Conservation (phyloP, 2,888 invertebrate genomes). For the Nemotelus nigrinus region DNA sequence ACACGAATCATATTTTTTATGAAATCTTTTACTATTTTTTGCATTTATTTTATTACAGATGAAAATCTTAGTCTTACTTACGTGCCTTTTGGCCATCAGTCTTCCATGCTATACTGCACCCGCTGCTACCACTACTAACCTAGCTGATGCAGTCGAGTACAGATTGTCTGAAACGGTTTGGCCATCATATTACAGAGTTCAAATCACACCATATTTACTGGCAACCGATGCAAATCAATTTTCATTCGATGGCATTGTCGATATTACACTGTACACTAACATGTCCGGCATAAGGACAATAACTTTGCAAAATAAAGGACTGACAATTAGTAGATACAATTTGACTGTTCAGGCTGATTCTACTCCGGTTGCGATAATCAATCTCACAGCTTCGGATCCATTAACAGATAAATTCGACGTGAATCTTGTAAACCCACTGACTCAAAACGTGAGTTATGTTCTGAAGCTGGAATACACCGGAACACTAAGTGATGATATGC, state of each 20-base stretch:
- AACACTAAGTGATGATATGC: conserved; percentile 67
- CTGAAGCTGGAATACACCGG: conserved; percentile 66
- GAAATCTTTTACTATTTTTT: background rate
- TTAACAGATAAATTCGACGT: conserved; percentile 65
- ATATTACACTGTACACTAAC: conserved; percentile 66
- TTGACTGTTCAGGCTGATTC: conserved; percentile 54
- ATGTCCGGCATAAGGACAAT: conserved; percentile 63
- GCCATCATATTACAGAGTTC: conserved; percentile 68
- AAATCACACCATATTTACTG: conserved; percentile 67
- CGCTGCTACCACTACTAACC: background rate
- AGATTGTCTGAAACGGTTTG: conserved; percentile 62
- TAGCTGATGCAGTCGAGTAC: conserved; percentile 53
- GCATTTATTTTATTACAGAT: conserved; percentile 45
- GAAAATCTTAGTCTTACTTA: conserved; percentile 52
- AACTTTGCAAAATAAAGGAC: conserved; percentile 67
- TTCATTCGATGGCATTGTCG: conserved; percentile 61
- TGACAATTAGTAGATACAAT: conserved; percentile 56
- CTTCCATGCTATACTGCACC: conserved; percentile 50
- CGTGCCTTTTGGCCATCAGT: conserved; percentile 52
- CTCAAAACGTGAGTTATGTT: conserved; percentile 61
- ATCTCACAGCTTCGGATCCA: conserved; percentile 53
- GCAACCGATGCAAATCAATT: conserved; percentile 54
- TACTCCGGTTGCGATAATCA: conserved; percentile 52
- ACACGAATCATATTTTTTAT: too few relatives aligned
- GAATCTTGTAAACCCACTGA: conserved; percentile 60